A percentile compares a stretch with the other conserved stretches of the same genome.
These are phyloP conservation scores for Heliocidaris tuberculata DNA, from an alignment of 35 echinoderm and acorn worm genomes.

Conservation along the genomic window DNA sequence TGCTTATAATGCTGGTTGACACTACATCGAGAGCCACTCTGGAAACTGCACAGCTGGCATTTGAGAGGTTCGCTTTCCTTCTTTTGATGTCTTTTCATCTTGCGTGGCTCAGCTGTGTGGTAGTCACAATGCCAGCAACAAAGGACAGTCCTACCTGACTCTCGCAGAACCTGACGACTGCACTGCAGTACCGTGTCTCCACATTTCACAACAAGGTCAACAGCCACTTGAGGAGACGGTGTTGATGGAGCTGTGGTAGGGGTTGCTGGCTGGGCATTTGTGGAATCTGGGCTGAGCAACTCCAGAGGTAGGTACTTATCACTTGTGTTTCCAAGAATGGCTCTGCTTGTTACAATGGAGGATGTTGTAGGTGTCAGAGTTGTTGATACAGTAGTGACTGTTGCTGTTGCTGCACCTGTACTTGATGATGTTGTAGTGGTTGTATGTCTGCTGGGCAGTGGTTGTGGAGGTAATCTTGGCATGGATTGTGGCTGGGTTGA, in stretches of 20 bases:
- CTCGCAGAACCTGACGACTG: conserved; percentile 89
- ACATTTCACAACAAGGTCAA: conserved; percentile 91
- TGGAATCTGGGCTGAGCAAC: conserved; percentile 53
- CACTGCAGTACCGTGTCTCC: conserved; percentile 82
- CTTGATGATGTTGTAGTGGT: neutral
- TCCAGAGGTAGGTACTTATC: conserved; percentile 94
- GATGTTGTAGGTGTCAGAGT: conserved; percentile 31
- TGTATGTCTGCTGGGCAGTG: conserved; percentile 7
- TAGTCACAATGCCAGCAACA: conserved; percentile 98
- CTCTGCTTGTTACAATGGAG: conserved; percentile 17
- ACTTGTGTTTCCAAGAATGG: conserved; percentile 66
- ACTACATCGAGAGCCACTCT: conserved; percentile 73
- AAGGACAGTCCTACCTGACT: conserved; percentile 91
- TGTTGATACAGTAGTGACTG: conserved; percentile 16
- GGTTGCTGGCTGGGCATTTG: conserved; percentile 14
- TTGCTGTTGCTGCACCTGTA: conserved; percentile 23
- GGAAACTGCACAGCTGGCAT: conserved; percentile 88
- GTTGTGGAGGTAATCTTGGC: neutral
- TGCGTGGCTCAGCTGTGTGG: conserved; percentile 95
- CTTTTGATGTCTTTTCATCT: conserved; percentile 96
- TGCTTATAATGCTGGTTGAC: conserved; percentile 97
- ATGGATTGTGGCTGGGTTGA: neutral
- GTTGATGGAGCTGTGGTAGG: conserved; percentile 33
- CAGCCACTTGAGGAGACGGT: conserved; percentile 41
- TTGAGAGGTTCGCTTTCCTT: conserved; percentile 79